Evolutionary conservation across 2,888 invertebrate genomes (phyloP).

Genomic region (Choristoneura rosaceana): DNA sequence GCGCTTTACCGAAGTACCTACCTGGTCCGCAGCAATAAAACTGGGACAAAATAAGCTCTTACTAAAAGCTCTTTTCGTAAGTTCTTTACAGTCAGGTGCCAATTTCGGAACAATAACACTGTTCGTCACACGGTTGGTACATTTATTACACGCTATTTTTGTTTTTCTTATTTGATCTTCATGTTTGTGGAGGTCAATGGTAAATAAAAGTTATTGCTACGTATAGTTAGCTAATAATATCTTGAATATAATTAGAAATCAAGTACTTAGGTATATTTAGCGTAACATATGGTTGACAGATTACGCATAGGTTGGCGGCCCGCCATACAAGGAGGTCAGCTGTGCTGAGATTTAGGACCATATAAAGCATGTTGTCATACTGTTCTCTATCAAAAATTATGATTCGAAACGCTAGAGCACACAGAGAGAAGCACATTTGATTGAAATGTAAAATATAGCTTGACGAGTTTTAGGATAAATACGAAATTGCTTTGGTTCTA

Average conservation of each 20-base stretch:
- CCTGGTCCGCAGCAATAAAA: background rate
- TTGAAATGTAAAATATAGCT: background rate
- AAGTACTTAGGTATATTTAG: background rate
- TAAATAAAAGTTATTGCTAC: background rate
- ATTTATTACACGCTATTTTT: conserved; percentile 3
- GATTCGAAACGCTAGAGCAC: too few species aligned
- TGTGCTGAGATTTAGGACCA: conserved; percentile 11
- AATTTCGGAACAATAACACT: background rate
- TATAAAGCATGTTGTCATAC: conserved; percentile 7
- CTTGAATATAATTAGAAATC: background rate
- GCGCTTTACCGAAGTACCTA: background rate
- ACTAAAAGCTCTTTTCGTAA: background rate
- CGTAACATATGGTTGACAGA: conserved; percentile 13
- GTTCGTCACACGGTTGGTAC: conserved; percentile 1
- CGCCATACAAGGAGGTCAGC: conserved; percentile 12
- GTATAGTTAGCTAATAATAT: background rate
- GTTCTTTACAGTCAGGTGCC: background rate
- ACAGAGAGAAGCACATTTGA: background rate
- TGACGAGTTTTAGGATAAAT: too few species aligned
- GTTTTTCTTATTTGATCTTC: background rate
- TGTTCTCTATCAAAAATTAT: too few species aligned
- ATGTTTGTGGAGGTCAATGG: background rate
- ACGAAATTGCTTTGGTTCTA: too few species aligned
- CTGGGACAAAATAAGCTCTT: background rate
- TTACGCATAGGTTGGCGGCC: background rate